Conservation (phyloP, 2,797 vertebrate genomes). For the Sphaeramia orbicularis region DNA sequence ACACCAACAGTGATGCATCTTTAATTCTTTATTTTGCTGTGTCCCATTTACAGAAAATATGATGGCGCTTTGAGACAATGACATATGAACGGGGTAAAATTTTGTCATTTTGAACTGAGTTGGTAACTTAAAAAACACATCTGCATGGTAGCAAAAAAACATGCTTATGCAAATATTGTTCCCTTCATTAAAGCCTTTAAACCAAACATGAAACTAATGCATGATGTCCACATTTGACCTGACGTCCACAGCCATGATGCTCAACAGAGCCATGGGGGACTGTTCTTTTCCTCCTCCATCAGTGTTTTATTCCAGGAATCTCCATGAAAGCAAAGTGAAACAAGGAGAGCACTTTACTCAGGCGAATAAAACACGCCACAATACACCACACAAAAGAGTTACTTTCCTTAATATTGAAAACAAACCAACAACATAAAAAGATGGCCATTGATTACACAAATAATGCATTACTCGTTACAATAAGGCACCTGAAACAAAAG, state of each 20-base stretch:
- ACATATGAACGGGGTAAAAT: conserved; percentile 72
- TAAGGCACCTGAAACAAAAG: conserved; percentile 78
- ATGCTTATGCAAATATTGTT: conserved; percentile 84
- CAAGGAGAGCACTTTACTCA: conserved; percentile 72
- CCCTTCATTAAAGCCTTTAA: conserved; percentile 91
- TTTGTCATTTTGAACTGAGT: conserved; percentile 77
- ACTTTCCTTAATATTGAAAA: conserved; percentile 79
- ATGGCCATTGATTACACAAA: conserved; percentile 82
- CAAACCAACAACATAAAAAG: conserved; percentile 76
- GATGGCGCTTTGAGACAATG: conserved; percentile 68
- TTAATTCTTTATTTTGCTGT: conserved; percentile 82
- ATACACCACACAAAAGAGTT: conserved; percentile 81
- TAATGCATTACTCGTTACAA: conserved; percentile 66
- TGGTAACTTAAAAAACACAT: conserved; percentile 77
- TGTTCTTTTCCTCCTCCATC: conserved; percentile 35
- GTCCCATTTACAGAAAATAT: conserved; percentile 84
- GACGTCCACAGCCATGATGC: conserved; percentile 63
- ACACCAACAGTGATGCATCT: conserved; percentile 80
- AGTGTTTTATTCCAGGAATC: conserved; percentile 68
- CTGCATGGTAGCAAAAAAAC: conserved; percentile 51
- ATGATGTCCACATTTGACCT: conserved; percentile 82
- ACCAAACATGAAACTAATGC: conserved; percentile 81
- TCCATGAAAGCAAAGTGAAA: conserved; percentile 73
- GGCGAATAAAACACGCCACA: conserved; percentile 80
- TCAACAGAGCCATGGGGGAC: conserved; percentile 45